Evolutionary conservation across 1,140 invertebrate genomes (phyloP).

Genomic region (Tribolium castaneum): DNA sequence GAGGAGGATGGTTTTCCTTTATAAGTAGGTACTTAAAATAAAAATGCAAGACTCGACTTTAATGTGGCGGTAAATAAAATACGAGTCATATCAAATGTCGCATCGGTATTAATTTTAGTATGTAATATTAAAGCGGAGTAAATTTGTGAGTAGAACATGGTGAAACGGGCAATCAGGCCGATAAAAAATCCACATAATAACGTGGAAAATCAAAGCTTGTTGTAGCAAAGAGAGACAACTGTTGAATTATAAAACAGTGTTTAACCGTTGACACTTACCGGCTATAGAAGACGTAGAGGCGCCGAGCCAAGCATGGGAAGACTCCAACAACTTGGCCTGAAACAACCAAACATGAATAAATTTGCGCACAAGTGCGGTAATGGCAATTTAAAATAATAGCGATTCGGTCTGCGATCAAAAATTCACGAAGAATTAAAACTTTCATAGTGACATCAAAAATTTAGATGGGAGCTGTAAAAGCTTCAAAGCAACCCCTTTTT

Average conservation of each 20-base stretch:
- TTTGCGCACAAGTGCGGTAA: conserved; percentile 1
- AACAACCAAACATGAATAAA: conserved; percentile 65
- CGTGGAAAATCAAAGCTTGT: conserved; percentile 7
- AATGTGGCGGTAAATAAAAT: conserved; percentile 22
- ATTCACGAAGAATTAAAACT: conserved; percentile 36
- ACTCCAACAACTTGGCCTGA: conserved; percentile 90
- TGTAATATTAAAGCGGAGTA: conserved; percentile 12
- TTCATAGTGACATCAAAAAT: conserved; percentile 47
- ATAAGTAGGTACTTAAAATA: conserved; percentile 40
- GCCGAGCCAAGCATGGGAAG: conserved; percentile 89
- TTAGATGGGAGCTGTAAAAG: conserved; percentile 40
- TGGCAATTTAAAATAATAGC: conserved; percentile 39
- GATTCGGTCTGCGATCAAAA: conserved; percentile 23
- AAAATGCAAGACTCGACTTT: conserved; percentile 36
- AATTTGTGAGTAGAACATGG: not conserved
- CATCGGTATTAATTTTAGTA: conserved; percentile 26
- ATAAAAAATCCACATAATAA: conserved; percentile 25
- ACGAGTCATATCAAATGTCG: conserved; percentile 22
- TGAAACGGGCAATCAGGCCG: conserved; percentile 16
- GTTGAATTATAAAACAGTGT: conserved; percentile 2
- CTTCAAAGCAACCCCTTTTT: conserved; percentile 53
- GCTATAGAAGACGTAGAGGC: conserved; percentile 84
- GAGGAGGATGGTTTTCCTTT: conserved; percentile 43
- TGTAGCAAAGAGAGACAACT: not conserved
- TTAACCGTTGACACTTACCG: conserved; percentile 72